phyloP scores from a whole-genome alignment of 2,888 invertebrate genomes.

The Cheilosia variabilis region DNA sequence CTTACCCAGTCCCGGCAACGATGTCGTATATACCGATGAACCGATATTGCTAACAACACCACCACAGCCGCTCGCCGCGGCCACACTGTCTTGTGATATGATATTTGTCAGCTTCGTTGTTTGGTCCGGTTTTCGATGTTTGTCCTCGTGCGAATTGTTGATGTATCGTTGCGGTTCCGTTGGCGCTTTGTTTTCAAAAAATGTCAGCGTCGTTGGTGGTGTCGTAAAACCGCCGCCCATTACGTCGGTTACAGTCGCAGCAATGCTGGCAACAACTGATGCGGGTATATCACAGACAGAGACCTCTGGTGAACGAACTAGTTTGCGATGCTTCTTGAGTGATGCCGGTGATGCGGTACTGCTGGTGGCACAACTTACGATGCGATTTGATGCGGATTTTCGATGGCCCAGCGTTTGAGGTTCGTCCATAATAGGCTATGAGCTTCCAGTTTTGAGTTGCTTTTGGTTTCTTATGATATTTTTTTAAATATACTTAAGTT shows the following conservation, averaged over 20 bases:
- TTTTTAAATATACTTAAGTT: slow-evolving; percentile 33
- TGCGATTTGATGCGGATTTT: slow-evolving; percentile 53
- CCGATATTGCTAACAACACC: slow-evolving; percentile 20
- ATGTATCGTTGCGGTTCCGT: slow-evolving; percentile 51
- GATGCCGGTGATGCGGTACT: slow-evolving; percentile 30
- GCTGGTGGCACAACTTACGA: slow-evolving; percentile 15
- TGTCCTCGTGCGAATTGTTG: slow-evolving; percentile 49
- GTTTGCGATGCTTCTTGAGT: slow-evolving; percentile 50
- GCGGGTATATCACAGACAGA: slow-evolving; percentile 72
- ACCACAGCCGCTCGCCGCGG: slow-evolving; percentile 15
- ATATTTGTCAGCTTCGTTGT: slow-evolving; percentile 51
- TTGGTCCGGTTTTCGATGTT: slow-evolving; percentile 66
- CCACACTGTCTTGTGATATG: slow-evolving; percentile 36
- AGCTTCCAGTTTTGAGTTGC: slow-evolving; percentile 18
- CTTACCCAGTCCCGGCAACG: slow-evolving; percentile 56
- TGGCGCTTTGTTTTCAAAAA: slow-evolving; percentile 61
- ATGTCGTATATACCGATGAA: slow-evolving; percentile 52
- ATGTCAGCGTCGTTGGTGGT: slow-evolving; percentile 77
- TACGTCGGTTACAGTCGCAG: slow-evolving; percentile 78
- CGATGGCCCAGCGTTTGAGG: slow-evolving; percentile 51
- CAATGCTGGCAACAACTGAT: slow-evolving; percentile 72
- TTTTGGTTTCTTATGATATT: slow-evolving; percentile 24
- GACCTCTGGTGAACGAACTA: slow-evolving; percentile 76
- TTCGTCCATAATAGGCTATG: slow-evolving; percentile 70
- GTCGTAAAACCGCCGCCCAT: slow-evolving; percentile 83